A percentile compares a stretch with the other conserved stretches of the same genome.
These are phyloP conservation scores for Aphyosemion australe DNA, from an alignment of 2,113 vertebrate genomes.

Conservation along the genomic window DNA sequence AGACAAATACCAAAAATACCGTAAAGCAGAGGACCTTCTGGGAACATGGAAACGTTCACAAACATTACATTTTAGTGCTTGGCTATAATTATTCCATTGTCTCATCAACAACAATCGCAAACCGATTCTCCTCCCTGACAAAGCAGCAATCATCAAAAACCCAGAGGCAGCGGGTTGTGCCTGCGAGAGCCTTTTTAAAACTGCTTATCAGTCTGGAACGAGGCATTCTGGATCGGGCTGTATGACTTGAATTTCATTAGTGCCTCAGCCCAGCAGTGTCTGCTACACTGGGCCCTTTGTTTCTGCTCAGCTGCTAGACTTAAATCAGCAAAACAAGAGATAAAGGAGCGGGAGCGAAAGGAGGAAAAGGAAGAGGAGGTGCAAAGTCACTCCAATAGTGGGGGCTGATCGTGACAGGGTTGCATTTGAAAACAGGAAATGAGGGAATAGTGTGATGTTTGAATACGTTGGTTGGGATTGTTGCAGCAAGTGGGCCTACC, in stretches of 20 bases:
- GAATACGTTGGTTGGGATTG: constrained; percentile 1
- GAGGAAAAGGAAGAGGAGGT: constrained; percentile 22
- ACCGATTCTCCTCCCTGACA: constrained; percentile 49
- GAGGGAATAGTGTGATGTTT: constrained; percentile 12
- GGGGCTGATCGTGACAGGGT: constrained; percentile 14
- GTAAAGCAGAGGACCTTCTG: too few relatives aligned
- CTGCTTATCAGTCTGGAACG: constrained; percentile 70
- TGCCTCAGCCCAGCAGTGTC: constrained; percentile 61
- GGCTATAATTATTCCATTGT: neutral
- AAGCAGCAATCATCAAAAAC: constrained; percentile 44
- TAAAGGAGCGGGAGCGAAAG: constrained; percentile 19
- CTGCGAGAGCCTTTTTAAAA: constrained; percentile 33
- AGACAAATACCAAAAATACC: neutral
- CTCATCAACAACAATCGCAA: constrained; percentile 44
- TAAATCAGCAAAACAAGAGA: constrained; percentile 49
- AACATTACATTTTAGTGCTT: too few relatives aligned
- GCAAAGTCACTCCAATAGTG: constrained; percentile 16
- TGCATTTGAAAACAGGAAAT: constrained; percentile 51
- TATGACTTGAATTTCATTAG: constrained; percentile 77
- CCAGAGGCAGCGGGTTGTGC: constrained; percentile 49
- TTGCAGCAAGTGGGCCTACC: constrained; percentile 75
- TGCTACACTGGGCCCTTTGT: constrained; percentile 68
- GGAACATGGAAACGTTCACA: too few relatives aligned
- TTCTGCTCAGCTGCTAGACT: constrained; percentile 61
- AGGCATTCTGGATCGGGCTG: constrained; percentile 62